A percentile compares a stretch with the other conserved stretches of the same genome.
Conservation (phyloP, 1,140 invertebrate genomes). For the Diplogasteroides magnus region DNA sequence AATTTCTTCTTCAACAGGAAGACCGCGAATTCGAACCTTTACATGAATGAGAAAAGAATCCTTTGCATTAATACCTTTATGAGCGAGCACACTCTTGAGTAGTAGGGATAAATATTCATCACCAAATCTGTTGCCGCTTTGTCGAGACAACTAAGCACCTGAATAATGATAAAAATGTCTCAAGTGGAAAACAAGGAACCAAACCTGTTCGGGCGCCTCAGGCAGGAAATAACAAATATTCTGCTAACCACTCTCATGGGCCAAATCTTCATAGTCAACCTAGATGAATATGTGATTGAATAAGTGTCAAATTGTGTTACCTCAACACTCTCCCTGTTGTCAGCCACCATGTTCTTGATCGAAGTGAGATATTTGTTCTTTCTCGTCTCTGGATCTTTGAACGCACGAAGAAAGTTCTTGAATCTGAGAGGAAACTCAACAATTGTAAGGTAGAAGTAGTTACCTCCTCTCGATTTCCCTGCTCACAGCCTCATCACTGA, state of each 20-base stretch:
- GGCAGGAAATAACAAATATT: conserved; percentile 91
- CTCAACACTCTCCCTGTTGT: conserved; percentile 74
- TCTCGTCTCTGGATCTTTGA: conserved; percentile 36
- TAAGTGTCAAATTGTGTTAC: no score
- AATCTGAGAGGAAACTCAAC: no score
- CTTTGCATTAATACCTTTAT: conserved; percentile 63
- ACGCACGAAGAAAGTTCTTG: conserved; percentile 44
- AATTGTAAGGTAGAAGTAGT: no score
- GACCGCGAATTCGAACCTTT: conserved; percentile 80
- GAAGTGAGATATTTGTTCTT: conserved; percentile 41
- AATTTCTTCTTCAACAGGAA: conserved; percentile 91
- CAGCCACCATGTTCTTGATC: conserved; percentile 56
- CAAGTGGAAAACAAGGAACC: no score
- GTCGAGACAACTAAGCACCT: conserved; percentile 43
- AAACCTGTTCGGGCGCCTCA: conserved; percentile 90
- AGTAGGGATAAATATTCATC: conserved; percentile 86
- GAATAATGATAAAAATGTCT: conserved; percentile 9
- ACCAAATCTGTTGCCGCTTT: conserved; percentile 81
- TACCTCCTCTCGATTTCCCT: no score
- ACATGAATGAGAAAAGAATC: conserved; percentile 41
- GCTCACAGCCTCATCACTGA: conserved; percentile 91
- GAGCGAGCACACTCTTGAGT: conserved; percentile 83
- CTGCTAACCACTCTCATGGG: conserved; percentile 72
- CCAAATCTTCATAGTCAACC: conserved; percentile 81
- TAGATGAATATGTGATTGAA: no score